Evolutionary conservation across 2,888 invertebrate species (phyloP), one percentile per base, ranked within the genome.

Genomic region (Myathropa florea): DNA sequence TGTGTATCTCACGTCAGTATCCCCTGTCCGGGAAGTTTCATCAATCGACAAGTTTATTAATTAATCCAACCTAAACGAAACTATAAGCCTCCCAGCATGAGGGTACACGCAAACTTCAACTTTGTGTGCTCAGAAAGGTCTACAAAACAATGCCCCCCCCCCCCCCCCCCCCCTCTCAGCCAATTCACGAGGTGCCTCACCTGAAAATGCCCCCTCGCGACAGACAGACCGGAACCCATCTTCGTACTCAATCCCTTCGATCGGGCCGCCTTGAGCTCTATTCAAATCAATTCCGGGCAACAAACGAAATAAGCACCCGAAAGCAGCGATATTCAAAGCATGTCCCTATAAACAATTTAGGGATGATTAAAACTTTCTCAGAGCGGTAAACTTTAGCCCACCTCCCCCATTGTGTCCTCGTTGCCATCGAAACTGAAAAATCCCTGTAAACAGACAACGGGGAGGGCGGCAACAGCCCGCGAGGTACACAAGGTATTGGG

Each of bases 341-440:
- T 88, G 88, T 86, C 85, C 80, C 75, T 65, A 83, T 83, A 81
- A 88, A 88, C 88, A 88, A 83, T 88, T 88, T 78, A 78, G 60
- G 77, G 83, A 83, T 88, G 88, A 88, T 88, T 88, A 88, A 88
- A 88, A 88, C 72, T 88, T 88, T 87, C 71, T 75, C 57, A n/a
- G 70, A 79, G 82, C 64, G 79, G 46, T 68, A 77, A 85, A 82
- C 82, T 86, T 82, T 82, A 18, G 4, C 55, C 39, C 36, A 10
- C 18, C 63, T 64, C 3, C 1, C 65, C 26, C 23, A 14, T 21
- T 4, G 1, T 21, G 12, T n/a, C 57, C 60, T 57, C 55, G 4
- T 78, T 65, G 53, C 78, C 46, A 67, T 72, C 46, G 70, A 78
- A 85, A 68, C 67, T 78, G 68, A 73, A 85, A 85, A 85, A 82